Percentiles rank a stretch among this genome's conserved stretches.
phyloP scores from a whole-genome alignment of 2,113 vertebrate genomes.

The Columba livia region DNA sequence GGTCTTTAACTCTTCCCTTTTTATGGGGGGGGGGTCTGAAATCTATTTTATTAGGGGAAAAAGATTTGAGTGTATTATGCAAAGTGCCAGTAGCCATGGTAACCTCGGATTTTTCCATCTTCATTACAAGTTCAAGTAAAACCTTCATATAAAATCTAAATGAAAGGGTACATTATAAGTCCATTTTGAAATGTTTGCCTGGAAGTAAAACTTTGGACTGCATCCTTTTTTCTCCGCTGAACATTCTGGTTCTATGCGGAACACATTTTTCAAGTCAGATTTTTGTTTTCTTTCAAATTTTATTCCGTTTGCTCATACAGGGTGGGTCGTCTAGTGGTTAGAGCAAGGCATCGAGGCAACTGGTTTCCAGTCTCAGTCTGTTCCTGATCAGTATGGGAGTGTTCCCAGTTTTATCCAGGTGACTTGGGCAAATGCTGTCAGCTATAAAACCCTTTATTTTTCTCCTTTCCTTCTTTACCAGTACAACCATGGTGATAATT shows the following conservation, averaged over 20 bases:
- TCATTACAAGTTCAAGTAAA: constrained; percentile 77
- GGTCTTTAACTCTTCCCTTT: constrained; percentile 42
- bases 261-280: constrained; percentile 63
- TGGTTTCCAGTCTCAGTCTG: constrained; percentile 43
- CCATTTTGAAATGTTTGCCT: constrained; percentile 74
- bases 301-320: constrained; percentile 63
- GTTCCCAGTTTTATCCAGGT: constrained; percentile 17
- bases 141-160: constrained; percentile 75
- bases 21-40: constrained; percentile 42
- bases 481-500: background rate
- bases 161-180: constrained; percentile 76
- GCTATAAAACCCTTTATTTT: background rate
- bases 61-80: constrained; percentile 61
- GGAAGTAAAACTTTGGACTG: constrained; percentile 71
- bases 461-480: background rate
- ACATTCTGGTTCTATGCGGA: constrained; percentile 26
- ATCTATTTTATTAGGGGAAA: constrained; percentile 68
- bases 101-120: constrained; percentile 75
- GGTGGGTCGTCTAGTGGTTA: constrained; percentile 61
- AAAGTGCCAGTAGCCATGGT: constrained; percentile 62
- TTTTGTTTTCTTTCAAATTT: constrained; percentile 63
- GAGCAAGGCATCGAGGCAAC: constrained; percentile 47
- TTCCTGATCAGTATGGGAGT: constrained; percentile 4
- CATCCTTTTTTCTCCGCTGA: constrained; percentile 43
- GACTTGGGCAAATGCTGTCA: background rate